Base-by-base conservation (phyloP, 2,888 invertebrate species). In the Gortyna flavago region DNA sequence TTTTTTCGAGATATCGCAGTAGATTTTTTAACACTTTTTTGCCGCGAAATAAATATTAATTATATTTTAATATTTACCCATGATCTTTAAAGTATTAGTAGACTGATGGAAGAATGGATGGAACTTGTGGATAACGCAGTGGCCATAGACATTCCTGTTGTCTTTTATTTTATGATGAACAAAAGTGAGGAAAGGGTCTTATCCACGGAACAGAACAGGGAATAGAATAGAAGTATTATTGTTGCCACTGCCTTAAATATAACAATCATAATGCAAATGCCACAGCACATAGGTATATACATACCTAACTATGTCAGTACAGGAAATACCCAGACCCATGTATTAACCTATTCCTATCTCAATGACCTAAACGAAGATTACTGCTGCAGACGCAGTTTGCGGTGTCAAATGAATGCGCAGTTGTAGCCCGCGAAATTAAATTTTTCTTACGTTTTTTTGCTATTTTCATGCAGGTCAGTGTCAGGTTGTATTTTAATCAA, bases 301-400 rank as follows among this genome's bases (percentile, higher is more conserved):
- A 13, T 65, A n/a, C n/a, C 48, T 29, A n/a, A 21, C 48, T 29
- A 38, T n/a, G 48, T 8, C 5, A 21, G 13, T 21, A 6, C 32
- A 61, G 8, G 7, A 75, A 62, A 32, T 48, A 77, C 54, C 35
- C 35, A n/a, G n/a, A n/a, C n/a, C n/a, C n/a, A n/a, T n/a, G n/a
- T n/a, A n/a, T n/a, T n/a, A n/a, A n/a, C n/a, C n/a, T n/a, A n/a
- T n/a, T n/a, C n/a, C n/a, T n/a, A n/a, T n/a, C n/a, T n/a, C n/a
- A n/a, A n/a, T n/a, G n/a, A n/a, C n/a, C n/a, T n/a, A n/a, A n/a
- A n/a, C n/a, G 16, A 67, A 48, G 38, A 68, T 68, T 80, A 80
- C 9, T 44, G n/a, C 54, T 67, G 76, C 32, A n/a, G n/a, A n/a
- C n/a, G n/a, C n/a, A 54, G 54, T 78, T 80, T 64, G 62, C 64